Conservation (phyloP, 2,113 vertebrate species). For the Delphinapterus leucas region DNA sequence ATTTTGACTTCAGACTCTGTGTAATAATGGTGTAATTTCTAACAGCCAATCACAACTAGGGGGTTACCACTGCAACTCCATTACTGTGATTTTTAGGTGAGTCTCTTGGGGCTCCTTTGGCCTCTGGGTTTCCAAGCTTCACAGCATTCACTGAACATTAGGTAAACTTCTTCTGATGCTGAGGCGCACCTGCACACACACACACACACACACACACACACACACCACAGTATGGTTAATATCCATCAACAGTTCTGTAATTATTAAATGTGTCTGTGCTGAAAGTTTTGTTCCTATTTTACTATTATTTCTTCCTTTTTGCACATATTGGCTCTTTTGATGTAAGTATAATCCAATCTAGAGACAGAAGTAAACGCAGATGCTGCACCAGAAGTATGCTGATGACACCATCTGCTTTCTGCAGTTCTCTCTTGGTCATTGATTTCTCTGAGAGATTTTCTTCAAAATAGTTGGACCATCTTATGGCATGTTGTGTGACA, state of each 20-base stretch:
- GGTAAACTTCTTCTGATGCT: not conserved
- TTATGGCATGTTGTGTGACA: constrained; percentile 68
- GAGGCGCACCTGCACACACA: not conserved
- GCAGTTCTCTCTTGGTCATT: constrained; percentile 70
- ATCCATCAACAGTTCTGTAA: not conserved
- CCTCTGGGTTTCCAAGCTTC: constrained; percentile 36
- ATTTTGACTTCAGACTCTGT: constrained; percentile 45
- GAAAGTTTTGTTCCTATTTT: constrained; percentile 20
- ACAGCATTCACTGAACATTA: not conserved
- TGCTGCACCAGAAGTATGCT: constrained; percentile 65
- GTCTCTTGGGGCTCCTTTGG: constrained; percentile 38
- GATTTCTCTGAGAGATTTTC: constrained; percentile 68
- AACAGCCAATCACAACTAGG: constrained; percentile 24
- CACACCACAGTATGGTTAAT: not conserved
- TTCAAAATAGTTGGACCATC: constrained; percentile 59
- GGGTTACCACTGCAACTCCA: constrained; percentile 38
- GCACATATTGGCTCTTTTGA: constrained; percentile 17
- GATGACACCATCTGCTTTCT: constrained; percentile 69
- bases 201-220: not conserved
- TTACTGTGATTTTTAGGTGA: constrained; percentile 58
- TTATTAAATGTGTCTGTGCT: not conserved
- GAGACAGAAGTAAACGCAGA: constrained; percentile 68
- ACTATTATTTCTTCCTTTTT: constrained; percentile 43
- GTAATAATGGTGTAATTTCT: constrained; percentile 57
- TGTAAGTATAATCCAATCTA: constrained; percentile 58